A percentile compares a stretch with the other conserved stretches of the same genome.
Evolutionary conservation across 2,113 vertebrate species (phyloP).

Genomic region (Triplophysa dalaica): DNA sequence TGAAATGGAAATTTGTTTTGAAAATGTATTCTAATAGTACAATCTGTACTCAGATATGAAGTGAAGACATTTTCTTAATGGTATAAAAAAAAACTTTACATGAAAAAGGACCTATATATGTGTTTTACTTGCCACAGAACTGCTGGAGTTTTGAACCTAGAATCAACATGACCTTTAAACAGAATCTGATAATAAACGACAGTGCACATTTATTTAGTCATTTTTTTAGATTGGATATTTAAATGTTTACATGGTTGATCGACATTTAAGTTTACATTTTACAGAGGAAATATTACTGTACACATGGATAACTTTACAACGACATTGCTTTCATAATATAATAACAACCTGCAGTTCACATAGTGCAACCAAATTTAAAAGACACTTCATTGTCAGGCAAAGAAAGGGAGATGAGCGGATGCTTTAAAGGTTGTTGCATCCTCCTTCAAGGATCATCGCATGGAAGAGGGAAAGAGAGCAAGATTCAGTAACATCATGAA

Average conservation of each 20-base stretch:
- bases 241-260: conserved; percentile 55
- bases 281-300: conserved; percentile 60
- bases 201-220: conserved; percentile 38
- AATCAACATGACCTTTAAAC: not conserved
- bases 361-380: conserved; percentile 61
- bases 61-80: not conserved
- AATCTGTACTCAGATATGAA: not conserved
- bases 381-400: conserved; percentile 46
- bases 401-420: conserved; percentile 8
- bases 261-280: conserved; percentile 46
- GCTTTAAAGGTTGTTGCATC: conserved; percentile 13
- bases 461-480: conserved; percentile 36
- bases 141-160: conserved; percentile 48
- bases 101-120: not conserved
- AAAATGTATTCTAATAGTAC: not conserved
- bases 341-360: conserved; percentile 54
- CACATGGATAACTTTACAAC: conserved; percentile 53
- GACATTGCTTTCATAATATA: conserved; percentile 16
- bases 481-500: conserved; percentile 73
- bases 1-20: too few relatives aligned
- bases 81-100: too few relatives aligned
- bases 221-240: conserved; percentile 43
- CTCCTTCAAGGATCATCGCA: conserved; percentile 20
- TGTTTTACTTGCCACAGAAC: conserved; percentile 65
- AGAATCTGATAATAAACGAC: not conserved